These are phyloP conservation scores for Myiothlypis chrysogaster DNA, from an alignment of 2,797 vertebrate genomes.

Conservation along the genomic window DNA sequence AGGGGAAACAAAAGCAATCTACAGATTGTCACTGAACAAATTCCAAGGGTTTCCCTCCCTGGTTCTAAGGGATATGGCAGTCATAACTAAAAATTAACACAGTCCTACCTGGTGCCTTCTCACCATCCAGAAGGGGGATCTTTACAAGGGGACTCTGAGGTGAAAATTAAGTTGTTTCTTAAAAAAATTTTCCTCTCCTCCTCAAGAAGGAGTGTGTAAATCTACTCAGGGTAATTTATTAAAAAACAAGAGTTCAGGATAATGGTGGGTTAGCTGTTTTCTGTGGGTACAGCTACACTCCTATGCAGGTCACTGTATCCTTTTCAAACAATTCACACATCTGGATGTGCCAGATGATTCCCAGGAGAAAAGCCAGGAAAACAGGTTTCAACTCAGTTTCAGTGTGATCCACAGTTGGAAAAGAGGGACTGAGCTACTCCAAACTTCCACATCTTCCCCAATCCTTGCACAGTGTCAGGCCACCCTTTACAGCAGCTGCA, in stretches of 20 bases:
- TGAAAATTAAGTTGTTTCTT: background rate
- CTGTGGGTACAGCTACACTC: background rate
- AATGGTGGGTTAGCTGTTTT: background rate
- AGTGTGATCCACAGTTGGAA: background rate
- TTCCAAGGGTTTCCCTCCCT: background rate
- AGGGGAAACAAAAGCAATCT: background rate
- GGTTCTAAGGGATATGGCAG: rapidly evolving
- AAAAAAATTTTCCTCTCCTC: rapidly evolving
- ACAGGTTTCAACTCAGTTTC: background rate
- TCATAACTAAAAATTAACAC: background rate
- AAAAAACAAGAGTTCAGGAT: background rate
- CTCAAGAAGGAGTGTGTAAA: background rate
- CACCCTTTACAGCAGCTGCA: background rate
- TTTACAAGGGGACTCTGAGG: background rate
- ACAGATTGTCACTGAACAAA: background rate
- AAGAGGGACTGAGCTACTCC: background rate
- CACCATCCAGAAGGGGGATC: background rate
- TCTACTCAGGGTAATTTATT: background rate
- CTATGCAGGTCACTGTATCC: background rate
- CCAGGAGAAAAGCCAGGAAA: background rate
- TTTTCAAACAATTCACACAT: background rate
- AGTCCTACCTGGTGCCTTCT: background rate
- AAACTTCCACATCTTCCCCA: background rate
- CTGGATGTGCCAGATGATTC: background rate
- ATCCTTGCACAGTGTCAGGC: background rate